These are phyloP conservation scores for Elgaria multicarinata DNA, from an alignment of 2,113 vertebrate species.

Conservation along the genomic window DNA sequence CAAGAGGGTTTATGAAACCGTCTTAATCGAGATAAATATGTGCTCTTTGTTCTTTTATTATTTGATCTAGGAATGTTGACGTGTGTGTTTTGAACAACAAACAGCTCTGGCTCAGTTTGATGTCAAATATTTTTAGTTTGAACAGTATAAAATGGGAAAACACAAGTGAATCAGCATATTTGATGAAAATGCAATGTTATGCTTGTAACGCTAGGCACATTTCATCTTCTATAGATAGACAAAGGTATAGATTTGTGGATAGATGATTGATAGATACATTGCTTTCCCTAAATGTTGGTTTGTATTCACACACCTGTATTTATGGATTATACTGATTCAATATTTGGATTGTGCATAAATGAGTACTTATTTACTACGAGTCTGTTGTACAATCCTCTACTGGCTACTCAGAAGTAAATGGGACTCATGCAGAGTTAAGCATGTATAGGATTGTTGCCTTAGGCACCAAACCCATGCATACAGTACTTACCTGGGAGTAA, in stretches of 20 bases:
- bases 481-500: background rate
- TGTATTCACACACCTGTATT: constrained; percentile 27
- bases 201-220: background rate
- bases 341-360: background rate
- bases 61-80: constrained; percentile 56
- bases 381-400: background rate
- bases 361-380: background rate
- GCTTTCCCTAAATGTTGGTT: background rate
- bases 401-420: background rate
- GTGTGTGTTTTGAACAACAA: constrained; percentile 26
- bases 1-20: constrained; percentile 56
- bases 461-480: background rate
- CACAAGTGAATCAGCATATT: background rate
- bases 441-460: background rate
- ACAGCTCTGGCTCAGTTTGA: constrained; percentile 37
- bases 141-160: constrained; percentile 49
- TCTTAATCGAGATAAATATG: constrained; percentile 68
- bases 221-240: background rate
- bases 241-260: background rate
- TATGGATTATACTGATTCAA: background rate
- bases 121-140: constrained; percentile 1
- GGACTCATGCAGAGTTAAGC: background rate
- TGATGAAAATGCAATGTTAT: constrained; percentile 7
- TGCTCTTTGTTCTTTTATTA: constrained; percentile 56
- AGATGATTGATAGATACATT: background rate